These are phyloP conservation scores for Chaitophorus viminalis DNA, from an alignment of 2,888 invertebrate genomes.

Conservation along the genomic window DNA sequence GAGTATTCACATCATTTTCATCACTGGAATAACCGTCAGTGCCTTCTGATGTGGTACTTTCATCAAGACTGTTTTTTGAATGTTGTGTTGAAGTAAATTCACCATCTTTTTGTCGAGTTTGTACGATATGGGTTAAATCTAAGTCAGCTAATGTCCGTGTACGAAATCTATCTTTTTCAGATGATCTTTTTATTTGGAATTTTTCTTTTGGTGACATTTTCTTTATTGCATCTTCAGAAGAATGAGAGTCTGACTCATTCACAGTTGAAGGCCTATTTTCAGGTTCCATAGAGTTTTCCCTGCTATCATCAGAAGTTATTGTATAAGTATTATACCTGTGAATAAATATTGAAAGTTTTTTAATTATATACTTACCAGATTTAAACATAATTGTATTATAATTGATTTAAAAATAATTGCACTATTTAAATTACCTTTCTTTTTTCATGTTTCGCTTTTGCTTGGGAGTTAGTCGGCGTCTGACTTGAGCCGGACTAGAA, in stretches of 20 bases:
- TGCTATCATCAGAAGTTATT: slow-evolving; percentile 71
- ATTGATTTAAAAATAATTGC: slow-evolving; percentile 18
- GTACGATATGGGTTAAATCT: slow-evolving; percentile 61
- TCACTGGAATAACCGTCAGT: slow-evolving; percentile 47
- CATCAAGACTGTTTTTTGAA: neutral
- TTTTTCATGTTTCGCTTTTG: slow-evolving; percentile 80
- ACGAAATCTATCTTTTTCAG: slow-evolving; percentile 79
- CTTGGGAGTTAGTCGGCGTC: slow-evolving; percentile 79
- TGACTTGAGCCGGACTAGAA: slow-evolving; percentile 77
- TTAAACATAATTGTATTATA: neutral
- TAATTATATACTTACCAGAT: neutral
- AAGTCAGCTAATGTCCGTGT: slow-evolving; percentile 75
- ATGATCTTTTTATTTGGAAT: slow-evolving; percentile 68
- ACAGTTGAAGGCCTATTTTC: slow-evolving; percentile 68
- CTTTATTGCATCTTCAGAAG: slow-evolving; percentile 62
- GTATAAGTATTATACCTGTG: slow-evolving; percentile 77
- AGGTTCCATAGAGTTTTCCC: slow-evolving; percentile 76
- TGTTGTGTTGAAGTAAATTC: slow-evolving; percentile 18
- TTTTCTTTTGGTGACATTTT: slow-evolving; percentile 63
- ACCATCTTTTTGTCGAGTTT: slow-evolving; percentile 35
- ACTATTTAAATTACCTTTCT: slow-evolving; percentile 73
- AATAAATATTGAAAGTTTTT: slow-evolving; percentile 37
- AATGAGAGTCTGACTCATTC: slow-evolving; percentile 64
- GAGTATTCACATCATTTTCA: slow-evolving; percentile 55
- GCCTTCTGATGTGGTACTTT: slow-evolving; percentile 42